Evolutionary conservation across 2,797 vertebrate genomes (phyloP).

Genomic region (Poecilia gillii): DNA sequence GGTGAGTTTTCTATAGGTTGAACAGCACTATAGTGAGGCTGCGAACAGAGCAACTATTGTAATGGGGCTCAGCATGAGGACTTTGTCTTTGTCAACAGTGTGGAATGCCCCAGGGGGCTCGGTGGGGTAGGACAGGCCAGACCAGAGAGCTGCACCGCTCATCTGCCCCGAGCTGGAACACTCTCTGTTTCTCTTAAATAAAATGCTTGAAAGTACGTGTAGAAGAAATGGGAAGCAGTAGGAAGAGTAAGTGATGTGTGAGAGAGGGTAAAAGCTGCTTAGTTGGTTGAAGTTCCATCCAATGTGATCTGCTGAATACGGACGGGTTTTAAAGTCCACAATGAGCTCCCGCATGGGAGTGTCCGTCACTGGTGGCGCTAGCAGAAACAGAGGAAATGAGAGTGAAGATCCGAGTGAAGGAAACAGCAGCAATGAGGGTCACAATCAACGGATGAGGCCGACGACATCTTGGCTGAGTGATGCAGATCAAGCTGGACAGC

Average conservation of each 20-base stretch:
- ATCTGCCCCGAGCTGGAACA: slow-evolving; percentile 65
- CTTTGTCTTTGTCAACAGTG: slow-evolving; percentile 82
- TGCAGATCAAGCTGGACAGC: slow-evolving; percentile 58
- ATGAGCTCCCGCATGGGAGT: slow-evolving; percentile 61
- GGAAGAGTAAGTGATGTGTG: slow-evolving; percentile 33
- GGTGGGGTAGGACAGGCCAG: slow-evolving; percentile 41
- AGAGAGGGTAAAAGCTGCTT: slow-evolving; percentile 27
- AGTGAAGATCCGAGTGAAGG: slow-evolving; percentile 47
- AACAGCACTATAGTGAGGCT: slow-evolving; percentile 83
- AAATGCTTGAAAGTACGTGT: slow-evolving; percentile 29
- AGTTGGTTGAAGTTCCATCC: slow-evolving; percentile 27
- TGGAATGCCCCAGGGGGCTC: slow-evolving; percentile 82
- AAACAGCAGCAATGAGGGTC: slow-evolving; percentile 53
- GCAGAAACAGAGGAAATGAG: slow-evolving; percentile 20
- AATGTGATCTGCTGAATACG: slow-evolving; percentile 23
- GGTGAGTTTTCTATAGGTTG: slow-evolving; percentile 83
- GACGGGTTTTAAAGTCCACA: slow-evolving; percentile 21
- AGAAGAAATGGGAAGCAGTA: slow-evolving; percentile 33
- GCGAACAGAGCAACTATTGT: slow-evolving; percentile 82
- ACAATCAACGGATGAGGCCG: slow-evolving; percentile 76
- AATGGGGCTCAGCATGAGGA: slow-evolving; percentile 76
- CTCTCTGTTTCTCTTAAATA: slow-evolving; percentile 50
- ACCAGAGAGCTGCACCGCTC: slow-evolving; percentile 47
- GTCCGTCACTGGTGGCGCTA: slow-evolving; percentile 37
- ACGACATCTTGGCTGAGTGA: slow-evolving; percentile 57